Percentiles rank a stretch among this genome's conserved stretches.
Evolutionary conservation across 2,888 invertebrate genomes (phyloP).

Genomic region (Rhyacophila evoluta): DNA sequence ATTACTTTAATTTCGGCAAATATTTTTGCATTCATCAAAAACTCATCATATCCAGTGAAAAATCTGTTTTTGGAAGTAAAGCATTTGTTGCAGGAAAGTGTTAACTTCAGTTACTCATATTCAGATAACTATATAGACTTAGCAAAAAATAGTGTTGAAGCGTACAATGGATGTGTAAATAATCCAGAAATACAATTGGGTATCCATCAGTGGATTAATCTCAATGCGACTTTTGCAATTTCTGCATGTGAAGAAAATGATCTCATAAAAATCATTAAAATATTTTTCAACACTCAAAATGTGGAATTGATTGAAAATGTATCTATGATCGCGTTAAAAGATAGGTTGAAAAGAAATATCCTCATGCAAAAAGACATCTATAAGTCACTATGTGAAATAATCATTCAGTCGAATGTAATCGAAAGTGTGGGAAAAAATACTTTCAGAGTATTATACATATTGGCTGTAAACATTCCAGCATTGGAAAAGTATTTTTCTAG

Average conservation of each 20-base stretch:
- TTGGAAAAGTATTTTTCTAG: neutral
- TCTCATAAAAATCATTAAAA: constrained; percentile 28
- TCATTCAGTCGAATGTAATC: constrained; percentile 23
- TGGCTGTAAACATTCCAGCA: constrained; percentile 11
- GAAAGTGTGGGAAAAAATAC: constrained; percentile 34
- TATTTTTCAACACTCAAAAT: constrained; percentile 30
- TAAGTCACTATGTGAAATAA: constrained; percentile 28
- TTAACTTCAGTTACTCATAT: neutral
- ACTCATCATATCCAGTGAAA: constrained; percentile 44
- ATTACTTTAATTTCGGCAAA: constrained; percentile 16
- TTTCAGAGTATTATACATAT: constrained; percentile 41
- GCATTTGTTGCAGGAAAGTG: neutral
- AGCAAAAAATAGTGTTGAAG: neutral
- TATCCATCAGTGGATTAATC: constrained; percentile 38
- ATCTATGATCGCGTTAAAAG: constrained; percentile 29
- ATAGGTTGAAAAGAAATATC: neutral
- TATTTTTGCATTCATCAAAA: constrained; percentile 23
- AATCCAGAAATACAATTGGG: constrained; percentile 35
- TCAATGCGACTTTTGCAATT: constrained; percentile 31
- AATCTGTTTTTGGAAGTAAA: constrained; percentile 45
- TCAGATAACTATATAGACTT: neutral
- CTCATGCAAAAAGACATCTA: constrained; percentile 22
- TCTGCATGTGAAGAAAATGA: constrained; percentile 33
- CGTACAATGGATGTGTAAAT: neutral
- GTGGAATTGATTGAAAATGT: constrained; percentile 27